Evolutionary conservation across 1,140 invertebrate species (phyloP).

Genomic region (Rhizoglyphus robini): DNA sequence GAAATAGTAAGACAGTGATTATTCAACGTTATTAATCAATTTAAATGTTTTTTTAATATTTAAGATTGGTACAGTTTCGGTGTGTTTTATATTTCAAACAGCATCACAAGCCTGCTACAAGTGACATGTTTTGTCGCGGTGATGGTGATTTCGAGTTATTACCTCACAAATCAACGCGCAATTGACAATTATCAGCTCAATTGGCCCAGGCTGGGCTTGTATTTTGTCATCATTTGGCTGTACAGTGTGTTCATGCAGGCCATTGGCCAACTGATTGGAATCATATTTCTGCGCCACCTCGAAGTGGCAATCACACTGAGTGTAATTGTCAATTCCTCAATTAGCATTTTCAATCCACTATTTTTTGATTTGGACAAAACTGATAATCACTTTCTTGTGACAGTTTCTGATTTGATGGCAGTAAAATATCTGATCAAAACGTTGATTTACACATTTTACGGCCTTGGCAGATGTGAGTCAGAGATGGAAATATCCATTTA

Average conservation of each 20-base stretch:
- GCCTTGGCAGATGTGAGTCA: neutral
- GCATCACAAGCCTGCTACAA: neutral
- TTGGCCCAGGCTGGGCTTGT: neutral
- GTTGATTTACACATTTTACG: neutral
- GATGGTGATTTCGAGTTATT: neutral
- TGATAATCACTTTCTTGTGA: neutral
- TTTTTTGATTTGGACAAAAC: neutral
- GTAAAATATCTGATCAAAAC: neutral
- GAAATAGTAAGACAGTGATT: neutral
- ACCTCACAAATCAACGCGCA: neutral
- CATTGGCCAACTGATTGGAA: neutral
- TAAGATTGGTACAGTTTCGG: neutral
- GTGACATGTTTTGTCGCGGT: neutral
- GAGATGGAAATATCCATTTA: neutral
- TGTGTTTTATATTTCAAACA: neutral
- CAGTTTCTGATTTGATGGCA: neutral
- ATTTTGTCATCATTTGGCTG: neutral
- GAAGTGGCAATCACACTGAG: neutral
- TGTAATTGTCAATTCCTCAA: neutral
- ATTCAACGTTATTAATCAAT: neutral
- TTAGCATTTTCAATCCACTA: neutral
- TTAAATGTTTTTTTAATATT: neutral
- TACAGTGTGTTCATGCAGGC: neutral
- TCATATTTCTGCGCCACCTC: neutral
- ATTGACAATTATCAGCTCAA: neutral